A percentile compares a stretch with the other conserved stretches of the same genome.
Conservation (phyloP, 2,797 vertebrate species). For the Heliangelus exortis region DNA sequence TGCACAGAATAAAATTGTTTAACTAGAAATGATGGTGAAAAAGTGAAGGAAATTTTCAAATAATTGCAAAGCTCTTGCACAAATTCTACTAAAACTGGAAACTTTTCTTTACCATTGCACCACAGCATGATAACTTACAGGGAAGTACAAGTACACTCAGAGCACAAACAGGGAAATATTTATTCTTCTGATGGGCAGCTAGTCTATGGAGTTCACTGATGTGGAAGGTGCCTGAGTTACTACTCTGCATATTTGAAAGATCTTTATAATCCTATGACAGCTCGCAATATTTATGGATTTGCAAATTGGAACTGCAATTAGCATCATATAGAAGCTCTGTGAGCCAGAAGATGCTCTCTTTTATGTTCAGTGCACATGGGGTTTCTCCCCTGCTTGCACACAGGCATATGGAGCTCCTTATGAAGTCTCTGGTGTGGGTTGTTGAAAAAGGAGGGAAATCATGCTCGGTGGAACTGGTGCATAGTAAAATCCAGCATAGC, state of each 20-base stretch:
- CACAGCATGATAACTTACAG: slow-evolving; percentile 6
- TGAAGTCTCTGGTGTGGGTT: not conserved
- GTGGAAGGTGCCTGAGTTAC: not conserved
- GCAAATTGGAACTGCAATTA: slow-evolving; percentile 8
- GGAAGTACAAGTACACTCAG: slow-evolving; percentile 19
- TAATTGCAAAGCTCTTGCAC: slow-evolving; percentile 27
- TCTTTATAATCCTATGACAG: slow-evolving; percentile 32
- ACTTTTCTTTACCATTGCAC: slow-evolving; percentile 13
- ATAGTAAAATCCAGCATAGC: slow-evolving; percentile 24
- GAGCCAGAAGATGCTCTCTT: not conserved
- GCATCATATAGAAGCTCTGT: not conserved
- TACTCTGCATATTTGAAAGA: slow-evolving; percentile 9
- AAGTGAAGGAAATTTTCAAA: slow-evolving; percentile 55
- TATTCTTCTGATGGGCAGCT: not conserved
- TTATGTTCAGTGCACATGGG: not conserved
- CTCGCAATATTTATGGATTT: slow-evolving; percentile 1
- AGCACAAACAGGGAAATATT: slow-evolving; percentile 56
- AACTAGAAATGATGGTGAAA: not conserved
- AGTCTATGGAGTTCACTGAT: not conserved
- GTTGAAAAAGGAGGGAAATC: not conserved
- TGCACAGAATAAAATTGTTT: not conserved
- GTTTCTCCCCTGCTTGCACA: not conserved
- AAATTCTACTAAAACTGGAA: slow-evolving; percentile 39
- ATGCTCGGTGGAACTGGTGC: not conserved
- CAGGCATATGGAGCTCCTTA: not conserved